Evolutionary conservation across 92 coral and sea anemone genomes (phyloP).

Genomic region (Desmophyllum pertusum): DNA sequence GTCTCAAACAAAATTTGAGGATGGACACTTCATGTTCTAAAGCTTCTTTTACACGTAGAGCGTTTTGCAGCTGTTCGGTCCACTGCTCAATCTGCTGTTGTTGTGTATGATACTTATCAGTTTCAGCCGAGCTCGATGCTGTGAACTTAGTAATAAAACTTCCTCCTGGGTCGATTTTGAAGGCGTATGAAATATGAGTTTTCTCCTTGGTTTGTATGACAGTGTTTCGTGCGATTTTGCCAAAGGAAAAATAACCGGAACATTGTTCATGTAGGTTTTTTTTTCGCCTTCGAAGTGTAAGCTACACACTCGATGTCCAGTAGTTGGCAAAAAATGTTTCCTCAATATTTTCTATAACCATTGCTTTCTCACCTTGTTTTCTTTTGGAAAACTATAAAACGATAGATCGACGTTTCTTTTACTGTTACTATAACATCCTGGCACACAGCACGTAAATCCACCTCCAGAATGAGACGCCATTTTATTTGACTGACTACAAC

Average conservation of each 20-base stretch:
- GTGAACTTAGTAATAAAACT: neutral
- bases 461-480: conserved; percentile 45
- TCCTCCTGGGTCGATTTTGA: neutral
- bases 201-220: conserved; percentile 35
- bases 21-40: conserved; percentile 13
- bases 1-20: conserved; percentile 20
- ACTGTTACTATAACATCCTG: conserved; percentile 50
- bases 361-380: conserved; percentile 32
- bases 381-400: conserved; percentile 54
- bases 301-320: conserved; percentile 58
- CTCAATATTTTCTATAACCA: conserved; percentile 40
- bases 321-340: conserved; percentile 39
- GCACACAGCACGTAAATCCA: conserved; percentile 63
- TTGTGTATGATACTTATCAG: neutral
- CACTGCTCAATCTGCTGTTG: neutral
- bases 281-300: conserved; percentile 56
- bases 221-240: conserved; percentile 30
- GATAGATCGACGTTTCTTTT: conserved; percentile 46
- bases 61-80: neutral
- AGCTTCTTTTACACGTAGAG: neutral
- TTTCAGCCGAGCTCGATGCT: neutral
- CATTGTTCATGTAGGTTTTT: conserved; percentile 53
- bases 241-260: conserved; percentile 50
- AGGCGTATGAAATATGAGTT: conserved; percentile 12
- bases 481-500: conserved; percentile 43